These are phyloP conservation scores for Xanthia togata DNA, from an alignment of 2,888 invertebrate genomes.

Conservation along the genomic window DNA sequence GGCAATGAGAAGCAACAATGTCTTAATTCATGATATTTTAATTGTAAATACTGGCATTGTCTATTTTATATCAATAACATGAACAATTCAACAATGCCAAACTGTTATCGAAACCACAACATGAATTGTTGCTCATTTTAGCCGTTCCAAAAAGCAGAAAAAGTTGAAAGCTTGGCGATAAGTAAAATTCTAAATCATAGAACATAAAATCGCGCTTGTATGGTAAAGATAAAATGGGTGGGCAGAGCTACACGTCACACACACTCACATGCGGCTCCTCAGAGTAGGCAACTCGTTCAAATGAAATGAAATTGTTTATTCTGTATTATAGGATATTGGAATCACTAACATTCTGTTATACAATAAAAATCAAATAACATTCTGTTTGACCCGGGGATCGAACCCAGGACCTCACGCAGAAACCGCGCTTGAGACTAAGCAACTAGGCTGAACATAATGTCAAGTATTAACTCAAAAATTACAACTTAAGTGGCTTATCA, in stretches of 20 bases:
- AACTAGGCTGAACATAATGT: slow-evolving; percentile 1
- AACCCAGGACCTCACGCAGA: too few species aligned
- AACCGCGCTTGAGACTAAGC: not conserved
- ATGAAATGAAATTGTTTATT: too few species aligned
- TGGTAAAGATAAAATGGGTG: not conserved
- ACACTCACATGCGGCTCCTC: too few species aligned
- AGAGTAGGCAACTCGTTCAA: too few species aligned
- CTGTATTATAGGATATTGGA: too few species aligned
- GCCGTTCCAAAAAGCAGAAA: too few species aligned
- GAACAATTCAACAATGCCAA: not conserved
- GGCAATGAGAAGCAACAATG: not conserved
- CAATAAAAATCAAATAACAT: not conserved
- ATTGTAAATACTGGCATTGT: slow-evolving; percentile 17
- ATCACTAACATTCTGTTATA: too few species aligned
- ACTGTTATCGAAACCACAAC: not conserved
- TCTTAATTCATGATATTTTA: not conserved
- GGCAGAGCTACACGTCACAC: too few species aligned
- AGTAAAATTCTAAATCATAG: not conserved
- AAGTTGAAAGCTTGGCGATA: not conserved
- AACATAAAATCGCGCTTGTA: not conserved
- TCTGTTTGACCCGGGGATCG: not conserved
- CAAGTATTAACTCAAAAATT: not conserved
- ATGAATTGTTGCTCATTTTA: not conserved
- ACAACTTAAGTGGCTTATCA: not conserved
- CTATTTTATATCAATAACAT: slow-evolving; percentile 12